Percentiles rank a stretch among this genome's conserved stretches.
Conservation (phyloP, 1,140 invertebrate genomes). For the Brachionus asplanchnoidis region DNA sequence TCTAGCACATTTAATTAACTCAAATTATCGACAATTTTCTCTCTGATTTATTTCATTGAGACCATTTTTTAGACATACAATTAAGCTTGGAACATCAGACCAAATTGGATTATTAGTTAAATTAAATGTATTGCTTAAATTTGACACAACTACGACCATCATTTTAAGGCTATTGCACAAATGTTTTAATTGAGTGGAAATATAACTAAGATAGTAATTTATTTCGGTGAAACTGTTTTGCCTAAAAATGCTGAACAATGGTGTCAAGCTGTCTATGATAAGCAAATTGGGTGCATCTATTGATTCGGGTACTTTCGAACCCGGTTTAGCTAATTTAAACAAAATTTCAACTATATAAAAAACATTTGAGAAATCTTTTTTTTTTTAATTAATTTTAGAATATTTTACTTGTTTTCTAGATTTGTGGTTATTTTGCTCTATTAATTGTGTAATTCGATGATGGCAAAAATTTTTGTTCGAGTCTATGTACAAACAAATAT, state of each 20-base stretch:
- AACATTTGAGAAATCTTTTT: neutral
- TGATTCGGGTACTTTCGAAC: neutral
- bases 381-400: neutral
- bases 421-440: neutral
- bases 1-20: neutral
- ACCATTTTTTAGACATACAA: neutral
- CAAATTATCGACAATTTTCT: neutral
- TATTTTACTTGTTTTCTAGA: neutral
- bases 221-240: neutral
- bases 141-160: neutral
- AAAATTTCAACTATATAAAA: constrained; percentile 1
- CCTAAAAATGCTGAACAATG: neutral
- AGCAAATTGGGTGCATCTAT: neutral
- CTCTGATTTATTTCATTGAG: neutral
- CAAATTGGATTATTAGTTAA: constrained; percentile 15
- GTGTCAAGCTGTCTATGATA: neutral
- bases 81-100: neutral
- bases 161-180: neutral
- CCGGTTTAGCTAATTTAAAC: neutral
- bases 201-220: constrained; percentile 1
- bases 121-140: neutral
- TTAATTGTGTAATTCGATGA: neutral
- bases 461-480: constrained; percentile 28
- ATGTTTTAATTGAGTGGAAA: neutral
- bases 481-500: constrained; percentile 11